Base-by-base conservation (phyloP, 92 coral and sea anemone genomes). In the Epizoanthus fatuus region DNA sequence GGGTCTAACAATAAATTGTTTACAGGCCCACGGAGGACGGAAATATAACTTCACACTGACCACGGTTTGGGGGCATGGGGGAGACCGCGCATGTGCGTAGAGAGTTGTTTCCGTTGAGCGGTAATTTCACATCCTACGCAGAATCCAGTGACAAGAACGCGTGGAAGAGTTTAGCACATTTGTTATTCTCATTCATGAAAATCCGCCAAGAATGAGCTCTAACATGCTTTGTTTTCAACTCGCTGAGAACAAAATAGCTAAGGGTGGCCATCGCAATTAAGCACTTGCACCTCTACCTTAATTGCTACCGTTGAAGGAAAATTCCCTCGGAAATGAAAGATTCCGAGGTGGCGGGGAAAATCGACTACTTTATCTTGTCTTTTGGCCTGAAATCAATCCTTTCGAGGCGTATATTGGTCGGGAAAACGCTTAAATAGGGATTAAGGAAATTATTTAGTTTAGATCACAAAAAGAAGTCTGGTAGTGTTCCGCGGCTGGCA, bases 81-180 rank as follows among this genome's bases (percentile, higher is more conserved):
- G 14, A 14, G 8, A 10, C 5, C 22, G 82, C 82, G 68, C 68
- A 86, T 90, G 87, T 80, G 82, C 79, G 76, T n/a, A 44, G 37
- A 62, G 15, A 13, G n/a, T 53, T 19, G 69, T 72, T 89, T 89
- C 93, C 93, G 93, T 81, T 81, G 69, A 57, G 90, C 93, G 93
- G 93, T 89, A 89, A 89, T 89, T 85, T 65, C 55, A 15, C 79
- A 53, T 71, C 93, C 79, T 59, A 79, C 64, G 72, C 79, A 72
- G 2, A 29, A 74, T 78, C 40, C 57, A 60, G 54, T 59, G 14
- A 42, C n/a, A 22, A 62, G 63, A 77, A 42, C 47, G 55, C 56
- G 29, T 42, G 63, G 59, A 44, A 60, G 16, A 11, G 35, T 39
- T 77, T 62, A 38, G n/a, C 35, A 52, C 19, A 35, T 54, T 55